These are phyloP conservation scores for Drosophila ohnishii DNA, from an alignment of 1,140 invertebrate genomes.

Conservation along the genomic window DNA sequence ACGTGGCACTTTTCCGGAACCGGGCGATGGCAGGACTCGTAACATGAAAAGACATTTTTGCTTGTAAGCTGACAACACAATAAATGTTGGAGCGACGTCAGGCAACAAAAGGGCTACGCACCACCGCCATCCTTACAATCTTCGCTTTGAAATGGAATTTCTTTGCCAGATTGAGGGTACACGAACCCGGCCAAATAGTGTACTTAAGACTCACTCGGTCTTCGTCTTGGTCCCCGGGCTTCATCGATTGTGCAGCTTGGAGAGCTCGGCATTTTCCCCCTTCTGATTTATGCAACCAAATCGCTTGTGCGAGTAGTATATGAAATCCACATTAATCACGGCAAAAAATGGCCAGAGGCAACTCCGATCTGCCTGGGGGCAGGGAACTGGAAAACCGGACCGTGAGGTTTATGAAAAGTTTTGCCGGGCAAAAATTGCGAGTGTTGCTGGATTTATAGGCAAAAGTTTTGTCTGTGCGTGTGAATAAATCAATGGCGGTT, in stretches of 20 bases:
- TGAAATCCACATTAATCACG: slow-evolving; percentile 74
- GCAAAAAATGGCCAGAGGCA: slow-evolving; percentile 46
- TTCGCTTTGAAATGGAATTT: slow-evolving; percentile 7
- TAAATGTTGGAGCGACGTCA: slow-evolving; percentile 27
- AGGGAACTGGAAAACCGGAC: slow-evolving; percentile 19
- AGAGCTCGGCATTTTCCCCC: neutral
- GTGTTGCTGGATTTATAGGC: slow-evolving; percentile 69
- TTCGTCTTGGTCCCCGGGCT: slow-evolving; percentile 7
- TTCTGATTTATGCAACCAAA: slow-evolving; percentile 70
- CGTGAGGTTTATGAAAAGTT: slow-evolving; percentile 75
- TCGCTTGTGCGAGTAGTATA: slow-evolving; percentile 56
- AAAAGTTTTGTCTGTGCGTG: slow-evolving; percentile 63
- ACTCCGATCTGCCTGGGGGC: slow-evolving; percentile 2
- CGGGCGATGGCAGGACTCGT: slow-evolving; percentile 9
- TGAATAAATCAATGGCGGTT: slow-evolving; percentile 76
- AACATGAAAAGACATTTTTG: slow-evolving; percentile 22
- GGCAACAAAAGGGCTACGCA: slow-evolving; percentile 39
- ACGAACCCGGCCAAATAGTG: slow-evolving; percentile 37
- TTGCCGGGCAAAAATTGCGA: slow-evolving; percentile 51
- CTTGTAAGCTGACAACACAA: slow-evolving; percentile 43
- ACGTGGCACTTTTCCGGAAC: slow-evolving; percentile 24
- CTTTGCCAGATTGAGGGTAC: slow-evolving; percentile 20
- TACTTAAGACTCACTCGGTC: slow-evolving; percentile 37
- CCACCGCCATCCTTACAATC: slow-evolving; percentile 15
- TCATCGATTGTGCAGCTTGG: slow-evolving; percentile 30